Base-by-base conservation (phyloP, 2,888 invertebrate species). In the Octonoba sinensis region DNA sequence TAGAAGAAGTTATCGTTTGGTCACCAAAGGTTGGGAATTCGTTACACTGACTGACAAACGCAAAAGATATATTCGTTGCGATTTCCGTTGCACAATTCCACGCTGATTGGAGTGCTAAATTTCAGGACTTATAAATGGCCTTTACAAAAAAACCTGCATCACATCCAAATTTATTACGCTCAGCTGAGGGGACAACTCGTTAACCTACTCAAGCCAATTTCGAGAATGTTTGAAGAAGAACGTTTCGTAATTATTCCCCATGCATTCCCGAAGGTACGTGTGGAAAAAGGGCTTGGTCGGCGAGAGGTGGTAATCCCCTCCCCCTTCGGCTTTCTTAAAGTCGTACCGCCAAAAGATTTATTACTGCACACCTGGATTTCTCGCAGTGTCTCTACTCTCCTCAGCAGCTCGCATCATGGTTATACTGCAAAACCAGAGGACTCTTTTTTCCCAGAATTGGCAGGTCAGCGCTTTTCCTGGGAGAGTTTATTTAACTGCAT, bases 321-420 rank as follows among this genome's bases (percentile, higher is more conserved):
- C 73, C 69, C 67, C 73, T 66, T 49, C 18, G 4, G 36, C 66
- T 18, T 22, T 44, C 59, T 24, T 12, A 60, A 65, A 72, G 72
- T 72, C 78, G 59, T 46, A 72, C 78, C 60, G 66, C 78, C 73
- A 67, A 60, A 71, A 82, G 82, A 82, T 82, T 82, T 82, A 82
- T 82, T 75, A 27, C 70, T 65, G 75, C 82, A 82, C 82, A 82
- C 82, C 82, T 82, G 82, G 82, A 66, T 82, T 76, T 82, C 66
- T n/a, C 47, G 46, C 79, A 36, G 36, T 36, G 36, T 36, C 36
- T 36, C 36, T 36, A 49, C 65, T 73, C 79, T 69, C 73, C 78
- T 62, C 46, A 12, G 44, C 66, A 54, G 20, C 60, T 69, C 65
- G 54, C 57, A 18, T 44, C 69, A 73, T 73, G 77, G 71, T 70